Conservation (phyloP, 2,797 vertebrate species). For the Pagetopsis macropterus region DNA sequence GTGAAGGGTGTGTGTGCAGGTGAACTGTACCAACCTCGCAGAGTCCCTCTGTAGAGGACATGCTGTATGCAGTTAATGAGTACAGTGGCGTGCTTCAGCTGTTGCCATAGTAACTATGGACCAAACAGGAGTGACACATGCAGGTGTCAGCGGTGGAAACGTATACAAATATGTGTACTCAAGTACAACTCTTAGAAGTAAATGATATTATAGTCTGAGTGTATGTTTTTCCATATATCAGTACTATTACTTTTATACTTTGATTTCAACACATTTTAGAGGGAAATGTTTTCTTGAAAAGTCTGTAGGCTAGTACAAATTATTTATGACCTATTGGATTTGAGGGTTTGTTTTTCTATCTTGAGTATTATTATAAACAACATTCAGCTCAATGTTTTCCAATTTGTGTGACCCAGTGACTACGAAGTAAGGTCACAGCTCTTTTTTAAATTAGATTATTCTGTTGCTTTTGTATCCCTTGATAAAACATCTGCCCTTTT, state of each 20-base stretch:
- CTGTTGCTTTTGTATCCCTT: no score
- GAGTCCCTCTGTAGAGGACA: constrained; percentile 33
- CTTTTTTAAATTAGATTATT: no score
- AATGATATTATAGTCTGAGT: not conserved
- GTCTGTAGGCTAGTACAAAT: no score
- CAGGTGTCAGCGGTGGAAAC: constrained; percentile 28
- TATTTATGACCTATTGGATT: no score
- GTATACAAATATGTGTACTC: not conserved
- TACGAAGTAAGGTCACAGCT: no score
- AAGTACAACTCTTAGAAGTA: not conserved
- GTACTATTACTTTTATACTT: not conserved
- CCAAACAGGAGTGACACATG: constrained; percentile 25
- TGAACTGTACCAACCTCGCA: not conserved
- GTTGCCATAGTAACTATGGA: constrained; percentile 55
- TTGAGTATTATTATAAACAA: no score
- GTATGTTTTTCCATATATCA: not conserved
- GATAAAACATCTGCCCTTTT: no score
- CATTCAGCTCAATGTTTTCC: no score
- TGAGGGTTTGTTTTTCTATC: no score
- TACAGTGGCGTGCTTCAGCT: constrained; percentile 24
- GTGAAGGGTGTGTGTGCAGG: constrained; percentile 19
- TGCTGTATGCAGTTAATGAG: constrained; percentile 32
- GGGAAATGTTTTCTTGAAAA: not conserved
- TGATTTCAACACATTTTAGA: not conserved
- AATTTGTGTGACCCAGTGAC: no score